These are phyloP conservation scores for Heptranchias perlo DNA, from an alignment of 2,113 vertebrate genomes.

Conservation along the genomic window DNA sequence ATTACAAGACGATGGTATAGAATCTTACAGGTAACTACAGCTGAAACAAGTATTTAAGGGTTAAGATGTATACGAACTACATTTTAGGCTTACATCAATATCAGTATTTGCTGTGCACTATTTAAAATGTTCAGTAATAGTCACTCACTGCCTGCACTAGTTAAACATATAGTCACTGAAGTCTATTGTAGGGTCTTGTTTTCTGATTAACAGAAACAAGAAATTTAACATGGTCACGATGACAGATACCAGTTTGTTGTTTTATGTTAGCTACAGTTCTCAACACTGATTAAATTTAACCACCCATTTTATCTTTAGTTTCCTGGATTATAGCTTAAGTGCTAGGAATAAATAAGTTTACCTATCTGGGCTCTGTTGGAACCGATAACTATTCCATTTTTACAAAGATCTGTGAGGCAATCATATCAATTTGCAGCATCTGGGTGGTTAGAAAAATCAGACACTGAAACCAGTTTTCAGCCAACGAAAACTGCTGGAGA, in stretches of 20 bases:
- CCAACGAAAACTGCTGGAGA: neutral
- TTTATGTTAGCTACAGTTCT: neutral
- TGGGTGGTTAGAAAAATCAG: neutral
- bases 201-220: neutral
- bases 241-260: neutral
- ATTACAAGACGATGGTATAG: neutral
- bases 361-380: neutral
- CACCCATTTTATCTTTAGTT: neutral
- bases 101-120: too few species aligned
- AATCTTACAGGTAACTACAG: neutral
- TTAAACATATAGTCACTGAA: neutral
- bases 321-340: neutral
- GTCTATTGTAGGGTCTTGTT: neutral
- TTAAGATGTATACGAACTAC: neutral
- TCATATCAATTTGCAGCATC: neutral
- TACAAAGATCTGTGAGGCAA: neutral
- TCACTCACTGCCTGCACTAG: neutral
- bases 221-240: neutral
- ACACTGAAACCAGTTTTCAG: neutral
- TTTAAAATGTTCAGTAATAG: neutral
- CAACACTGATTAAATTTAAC: neutral
- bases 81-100: neutral
- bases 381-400: neutral
- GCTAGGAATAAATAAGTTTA: neutral
- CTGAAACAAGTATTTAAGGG: neutral